These are phyloP conservation scores for Temnothorax unifasciatus DNA, from an alignment of 2,888 invertebrate species.

Conservation along the genomic window DNA sequence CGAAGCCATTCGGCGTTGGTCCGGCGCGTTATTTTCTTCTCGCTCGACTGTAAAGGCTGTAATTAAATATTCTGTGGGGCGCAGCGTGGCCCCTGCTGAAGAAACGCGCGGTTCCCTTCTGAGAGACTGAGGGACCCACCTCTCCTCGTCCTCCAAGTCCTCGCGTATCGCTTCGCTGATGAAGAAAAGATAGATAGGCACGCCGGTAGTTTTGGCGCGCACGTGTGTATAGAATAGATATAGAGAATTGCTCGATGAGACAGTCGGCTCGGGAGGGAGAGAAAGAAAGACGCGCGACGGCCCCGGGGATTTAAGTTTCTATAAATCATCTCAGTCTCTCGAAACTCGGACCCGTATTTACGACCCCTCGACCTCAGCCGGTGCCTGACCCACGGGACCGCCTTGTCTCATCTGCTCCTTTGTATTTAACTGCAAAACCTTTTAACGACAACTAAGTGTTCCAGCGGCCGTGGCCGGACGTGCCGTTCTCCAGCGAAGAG, in stretches of 20 bases:
- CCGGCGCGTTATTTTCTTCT: constrained; percentile 82
- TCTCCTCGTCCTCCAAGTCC: constrained; percentile 41
- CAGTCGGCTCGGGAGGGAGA: constrained; percentile 13
- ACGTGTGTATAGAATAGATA: constrained; percentile 54
- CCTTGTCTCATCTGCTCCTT: constrained; percentile 76
- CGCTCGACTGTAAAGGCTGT: constrained; percentile 79
- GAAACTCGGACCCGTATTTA: constrained; percentile 83
- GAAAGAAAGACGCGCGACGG: constrained; percentile 47
- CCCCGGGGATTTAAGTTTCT: constrained; percentile 84
- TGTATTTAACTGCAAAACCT: constrained; percentile 79
- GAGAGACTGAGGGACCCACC: constrained; percentile 11
- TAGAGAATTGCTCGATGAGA: constrained; percentile 66
- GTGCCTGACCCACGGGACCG: constrained; percentile 68
- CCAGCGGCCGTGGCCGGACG: constrained; percentile 25
- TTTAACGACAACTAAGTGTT: constrained; percentile 84
- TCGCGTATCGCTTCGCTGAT: constrained; percentile 62
- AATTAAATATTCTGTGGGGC: constrained; percentile 82
- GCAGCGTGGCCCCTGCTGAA: constrained; percentile 62
- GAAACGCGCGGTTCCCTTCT: constrained; percentile 59
- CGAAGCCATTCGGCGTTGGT: constrained; percentile 66
- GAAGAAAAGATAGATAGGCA: constrained; percentile 76
- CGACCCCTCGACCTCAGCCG: constrained; percentile 79
- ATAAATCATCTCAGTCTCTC: constrained; percentile 85
- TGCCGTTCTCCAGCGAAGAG: constrained; percentile 26
- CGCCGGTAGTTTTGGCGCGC: constrained; percentile 65